These are phyloP conservation scores for Apus apus DNA, from an alignment of 2,113 vertebrate genomes.

Conservation along the genomic window DNA sequence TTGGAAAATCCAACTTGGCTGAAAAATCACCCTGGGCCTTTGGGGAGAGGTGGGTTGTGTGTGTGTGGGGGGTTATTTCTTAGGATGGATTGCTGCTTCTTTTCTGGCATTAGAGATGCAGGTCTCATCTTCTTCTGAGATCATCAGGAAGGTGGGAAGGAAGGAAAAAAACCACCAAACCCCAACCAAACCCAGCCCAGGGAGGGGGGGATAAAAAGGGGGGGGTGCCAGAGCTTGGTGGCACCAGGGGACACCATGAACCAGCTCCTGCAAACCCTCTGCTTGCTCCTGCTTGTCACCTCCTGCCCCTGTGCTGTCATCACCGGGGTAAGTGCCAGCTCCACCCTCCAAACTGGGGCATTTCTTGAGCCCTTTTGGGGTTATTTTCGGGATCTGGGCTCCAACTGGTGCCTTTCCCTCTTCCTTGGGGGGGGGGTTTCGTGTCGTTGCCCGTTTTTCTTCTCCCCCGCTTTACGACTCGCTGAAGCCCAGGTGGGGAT, in stretches of 20 bases:
- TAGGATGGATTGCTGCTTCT: neutral
- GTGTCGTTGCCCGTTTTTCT: too few relatives aligned
- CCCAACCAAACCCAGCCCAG: too few relatives aligned
- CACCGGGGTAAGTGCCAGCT: conserved; percentile 63
- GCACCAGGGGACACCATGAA: conserved; percentile 3
- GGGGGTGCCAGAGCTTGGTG: neutral
- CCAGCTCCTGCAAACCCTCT: neutral
- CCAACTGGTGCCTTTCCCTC: fast-evolving
- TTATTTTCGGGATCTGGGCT: too few relatives aligned
- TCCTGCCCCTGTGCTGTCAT: conserved; percentile 60
- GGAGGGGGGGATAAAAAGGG: conserved; percentile 58
- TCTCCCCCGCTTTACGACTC: neutral
- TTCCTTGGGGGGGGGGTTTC: neutral
- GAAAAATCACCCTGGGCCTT: neutral
- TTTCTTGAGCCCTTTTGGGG: fast-evolving
- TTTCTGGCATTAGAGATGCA: conserved; percentile 23
- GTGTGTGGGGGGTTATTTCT: neutral
- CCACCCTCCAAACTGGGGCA: fast-evolving
- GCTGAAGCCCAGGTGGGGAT: fast-evolving
- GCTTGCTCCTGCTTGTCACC: conserved; percentile 56
- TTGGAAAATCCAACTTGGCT: neutral
- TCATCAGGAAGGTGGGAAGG: neutral
- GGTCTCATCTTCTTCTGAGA: conserved; percentile 58
- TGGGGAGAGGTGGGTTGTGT: neutral
- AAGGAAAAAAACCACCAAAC: neutral